phyloP scores from a whole-genome alignment of 1,140 invertebrate genomes.

The Pentalonia nigronervosa region DNA sequence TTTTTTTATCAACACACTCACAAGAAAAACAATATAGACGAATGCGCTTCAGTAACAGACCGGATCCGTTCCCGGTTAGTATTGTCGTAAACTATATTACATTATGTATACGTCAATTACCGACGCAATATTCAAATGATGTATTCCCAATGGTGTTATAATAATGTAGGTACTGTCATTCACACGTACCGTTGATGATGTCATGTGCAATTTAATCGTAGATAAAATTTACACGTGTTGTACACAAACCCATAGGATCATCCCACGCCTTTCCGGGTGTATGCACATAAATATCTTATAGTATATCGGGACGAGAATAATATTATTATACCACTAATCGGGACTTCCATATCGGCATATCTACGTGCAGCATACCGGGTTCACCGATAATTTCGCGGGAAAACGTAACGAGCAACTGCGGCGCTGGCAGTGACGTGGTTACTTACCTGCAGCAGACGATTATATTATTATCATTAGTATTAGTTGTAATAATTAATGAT shows the following conservation, averaged over 20 bases:
- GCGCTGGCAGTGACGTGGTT: background rate
- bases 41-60: background rate
- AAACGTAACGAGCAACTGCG: background rate
- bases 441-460: background rate
- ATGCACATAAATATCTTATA: too few relatives aligned
- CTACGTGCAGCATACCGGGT: background rate
- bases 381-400: background rate
- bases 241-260: background rate
- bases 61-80: background rate
- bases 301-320: background rate
- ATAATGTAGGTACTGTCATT: background rate
- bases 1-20: background rate
- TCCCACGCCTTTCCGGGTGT: too few relatives aligned
- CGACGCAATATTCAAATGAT: background rate
- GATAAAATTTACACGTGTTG: background rate
- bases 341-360: background rate
- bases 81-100: background rate
- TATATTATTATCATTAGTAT: background rate
- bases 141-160: background rate
- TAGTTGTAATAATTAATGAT: background rate
- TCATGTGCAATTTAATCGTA: background rate
- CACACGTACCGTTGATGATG: background rate
- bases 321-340: constrained; percentile 9
- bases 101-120: background rate
- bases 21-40: background rate